These are phyloP conservation scores for Carassius auratus DNA, from an alignment of 2,113 vertebrate genomes.

Conservation along the genomic window DNA sequence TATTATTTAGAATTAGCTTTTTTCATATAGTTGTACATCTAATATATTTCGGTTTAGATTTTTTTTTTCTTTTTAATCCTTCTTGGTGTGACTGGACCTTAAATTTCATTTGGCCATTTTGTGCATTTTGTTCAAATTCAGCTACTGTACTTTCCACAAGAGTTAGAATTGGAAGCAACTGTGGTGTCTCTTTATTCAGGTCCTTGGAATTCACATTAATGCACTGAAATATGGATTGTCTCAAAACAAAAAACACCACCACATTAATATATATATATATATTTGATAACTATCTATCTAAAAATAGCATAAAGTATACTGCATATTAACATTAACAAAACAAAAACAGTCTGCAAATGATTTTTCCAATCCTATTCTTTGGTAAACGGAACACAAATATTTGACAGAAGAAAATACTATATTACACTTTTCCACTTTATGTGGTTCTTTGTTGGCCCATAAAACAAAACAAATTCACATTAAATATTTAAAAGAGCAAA, in stretches of 20 bases:
- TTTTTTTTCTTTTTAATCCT: too few relatives aligned
- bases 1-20: too few relatives aligned
- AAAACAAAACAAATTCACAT: slow-evolving; percentile 4
- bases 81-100: too few relatives aligned
- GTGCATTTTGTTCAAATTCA: too few relatives aligned
- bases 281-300: slow-evolving; percentile 22
- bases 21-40: too few relatives aligned
- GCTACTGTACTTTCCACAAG: background rate
- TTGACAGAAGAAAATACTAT: slow-evolving; percentile 24
- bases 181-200: slow-evolving; percentile 3
- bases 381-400: slow-evolving; percentile 19
- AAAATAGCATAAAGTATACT: slow-evolving; percentile 36
- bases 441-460: slow-evolving; percentile 33
- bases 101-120: too few relatives aligned
- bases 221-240: slow-evolving; percentile 31
- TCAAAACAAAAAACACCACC: slow-evolving; percentile 19
- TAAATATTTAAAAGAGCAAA: background rate
- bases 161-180: too few relatives aligned
- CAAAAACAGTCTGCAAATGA: background rate
- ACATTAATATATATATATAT: background rate
- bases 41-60: too few relatives aligned
- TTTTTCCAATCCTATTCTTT: background rate
- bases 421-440: background rate
- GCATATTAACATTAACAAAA: background rate
- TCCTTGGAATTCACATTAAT: slow-evolving; percentile 50